Percentiles rank a stretch among this genome's conserved stretches.
phyloP scores from a whole-genome alignment of 2,113 vertebrate genomes.

The Lepidothrix coronata region DNA sequence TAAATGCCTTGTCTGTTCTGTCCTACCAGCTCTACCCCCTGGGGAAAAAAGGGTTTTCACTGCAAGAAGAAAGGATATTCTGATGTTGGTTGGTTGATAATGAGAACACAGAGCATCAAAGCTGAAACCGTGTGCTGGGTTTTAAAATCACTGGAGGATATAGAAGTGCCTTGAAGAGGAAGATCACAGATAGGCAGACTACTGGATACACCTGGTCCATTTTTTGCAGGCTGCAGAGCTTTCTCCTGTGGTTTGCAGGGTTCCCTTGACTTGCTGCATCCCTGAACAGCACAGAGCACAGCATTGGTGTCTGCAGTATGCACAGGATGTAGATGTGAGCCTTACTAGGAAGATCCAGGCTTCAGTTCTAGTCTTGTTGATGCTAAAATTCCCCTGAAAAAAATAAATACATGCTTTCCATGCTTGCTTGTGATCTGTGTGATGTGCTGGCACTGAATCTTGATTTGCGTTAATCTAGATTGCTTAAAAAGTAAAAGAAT shows the following conservation, averaged over 20 bases:
- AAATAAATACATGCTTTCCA: not conserved
- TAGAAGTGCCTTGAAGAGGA: not conserved
- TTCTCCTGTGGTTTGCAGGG: not conserved
- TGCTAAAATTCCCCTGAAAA: not conserved
- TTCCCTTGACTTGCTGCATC: not conserved
- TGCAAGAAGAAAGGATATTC: conserved; percentile 17
- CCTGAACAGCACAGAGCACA: not conserved
- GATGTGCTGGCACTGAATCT: accelerated
- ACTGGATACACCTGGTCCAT: not conserved
- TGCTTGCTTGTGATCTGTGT: not conserved
- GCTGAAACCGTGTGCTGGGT: not conserved
- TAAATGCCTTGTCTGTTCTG: conserved; percentile 30
- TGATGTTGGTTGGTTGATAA: not conserved
- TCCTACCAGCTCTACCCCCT: not conserved
- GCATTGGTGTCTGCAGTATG: accelerated
- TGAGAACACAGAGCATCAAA: conserved; percentile 9
- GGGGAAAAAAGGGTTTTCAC: not conserved
- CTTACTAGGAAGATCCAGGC: not conserved
- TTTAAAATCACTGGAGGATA: conserved; percentile 30
- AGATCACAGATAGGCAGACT: not conserved
- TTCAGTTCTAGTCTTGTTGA: not conserved
- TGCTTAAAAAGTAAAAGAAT: not conserved
- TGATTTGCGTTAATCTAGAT: not conserved
- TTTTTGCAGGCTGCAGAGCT: not conserved
- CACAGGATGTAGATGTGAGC: not conserved